Conservation (phyloP, 2,113 vertebrate species). For the Connochaetes taurinus region DNA sequence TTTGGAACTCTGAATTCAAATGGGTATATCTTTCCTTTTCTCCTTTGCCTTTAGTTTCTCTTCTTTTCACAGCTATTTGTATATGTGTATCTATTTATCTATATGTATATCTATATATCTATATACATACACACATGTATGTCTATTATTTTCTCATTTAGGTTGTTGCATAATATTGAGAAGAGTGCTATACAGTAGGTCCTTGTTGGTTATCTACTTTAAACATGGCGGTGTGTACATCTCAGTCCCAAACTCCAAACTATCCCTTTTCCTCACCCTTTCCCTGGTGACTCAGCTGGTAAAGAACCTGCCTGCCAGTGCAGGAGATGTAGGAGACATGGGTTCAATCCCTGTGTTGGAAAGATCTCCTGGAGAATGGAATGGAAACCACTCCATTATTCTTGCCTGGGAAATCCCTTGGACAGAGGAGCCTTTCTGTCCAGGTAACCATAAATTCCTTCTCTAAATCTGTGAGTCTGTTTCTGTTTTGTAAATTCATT, state of each 20-base stretch:
- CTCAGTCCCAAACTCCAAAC: neutral
- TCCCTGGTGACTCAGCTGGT: neutral
- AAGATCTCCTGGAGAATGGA: neutral
- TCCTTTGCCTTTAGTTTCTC: neutral
- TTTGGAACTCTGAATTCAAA: neutral
- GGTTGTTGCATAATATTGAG: neutral
- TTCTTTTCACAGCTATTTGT: neutral
- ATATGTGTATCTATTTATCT: neutral
- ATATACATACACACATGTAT: neutral
- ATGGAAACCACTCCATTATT: neutral
- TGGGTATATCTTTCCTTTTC: neutral
- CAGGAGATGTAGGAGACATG: neutral
- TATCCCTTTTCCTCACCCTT: neutral
- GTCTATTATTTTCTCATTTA: neutral
- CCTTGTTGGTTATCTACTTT: neutral
- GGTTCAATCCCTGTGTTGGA: neutral
- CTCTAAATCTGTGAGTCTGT: neutral
- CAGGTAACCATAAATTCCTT: neutral
- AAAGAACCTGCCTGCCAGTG: neutral
- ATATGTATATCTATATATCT: neutral
- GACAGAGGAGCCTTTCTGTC: neutral
- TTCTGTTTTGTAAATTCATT: neutral
- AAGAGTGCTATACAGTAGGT: neutral
- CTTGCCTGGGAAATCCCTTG: neutral
- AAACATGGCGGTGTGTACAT: neutral